Evolutionary conservation across 1,140 invertebrate species (phyloP), one percentile per base, ranked within the genome.

Genomic region (Heliconius hermathena): DNA sequence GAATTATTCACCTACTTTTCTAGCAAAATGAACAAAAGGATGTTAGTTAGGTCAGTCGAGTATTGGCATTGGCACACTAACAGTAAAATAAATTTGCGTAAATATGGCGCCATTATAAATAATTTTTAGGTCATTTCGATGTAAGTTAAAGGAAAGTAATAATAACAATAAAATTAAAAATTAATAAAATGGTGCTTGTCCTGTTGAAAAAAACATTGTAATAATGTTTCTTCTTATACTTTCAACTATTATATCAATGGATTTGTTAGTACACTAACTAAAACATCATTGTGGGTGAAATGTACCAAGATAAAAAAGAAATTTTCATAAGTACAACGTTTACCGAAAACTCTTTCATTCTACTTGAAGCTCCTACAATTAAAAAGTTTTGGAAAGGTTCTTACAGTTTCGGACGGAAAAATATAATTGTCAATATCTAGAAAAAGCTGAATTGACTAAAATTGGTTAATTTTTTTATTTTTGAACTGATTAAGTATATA

Each of bases 281-380:
- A 52, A 52, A 52, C 49, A 20, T 52, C 18, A 18, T 52, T 71
- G 16, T 26, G 26, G 5, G 33, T 20, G 13, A n/a, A n/a, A 26
- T 20, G 33, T 38, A 72, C 13, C 41, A 46, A 13, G 18, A 52
- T 72, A 3, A 38, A 72, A 72, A n/a, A n/a, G 3, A 77, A 77
- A n/a, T 66, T 38, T 66, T 46, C 33, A 52, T 52, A 52, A 52
- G 33, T 20, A 26, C 71, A 77, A 49, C 16, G 41, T 77, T 77
- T 52, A 36, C 18, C 9, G 26, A 77, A 77, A 77, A 77, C 20
- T 60, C 60, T 38, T 76, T 80, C 75, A 33, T 54, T 33, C 52
- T 26, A 76, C 74, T 75, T 70, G 74, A 79, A 73, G 22, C 71
- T 54, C 38, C 71, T 66, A 79, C 77, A 82, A 82, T 82, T 82